Base-by-base conservation (phyloP, 37 sponge, comb jelly and placozoan species). In the Ianthella basta region DNA sequence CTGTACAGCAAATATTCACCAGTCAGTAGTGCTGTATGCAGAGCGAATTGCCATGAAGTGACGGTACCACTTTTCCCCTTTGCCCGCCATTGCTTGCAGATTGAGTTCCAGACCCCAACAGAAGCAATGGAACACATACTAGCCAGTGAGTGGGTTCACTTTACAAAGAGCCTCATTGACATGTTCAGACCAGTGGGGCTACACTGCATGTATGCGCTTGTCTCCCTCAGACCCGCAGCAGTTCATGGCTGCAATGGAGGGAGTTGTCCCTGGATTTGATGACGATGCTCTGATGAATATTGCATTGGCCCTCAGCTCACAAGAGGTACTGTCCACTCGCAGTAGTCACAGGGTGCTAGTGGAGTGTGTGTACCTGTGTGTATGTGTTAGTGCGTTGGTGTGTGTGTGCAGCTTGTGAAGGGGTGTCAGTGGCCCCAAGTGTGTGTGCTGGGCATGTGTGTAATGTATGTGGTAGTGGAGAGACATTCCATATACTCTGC, bases 201-300 rank as follows among this genome's bases (percentile, higher is more conserved):
- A 8, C 12, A 56, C 32, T 27, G 61, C 61, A 4, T 59, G 61
- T 33, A 29, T 5, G 27, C 34, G 13, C 60, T 38, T 23, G 30
- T 20, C 56, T 23, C 56, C 56, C 57, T 35, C 82, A 89, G 90
- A 84, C 33, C 94, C 90, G 19, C 83, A 88, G 30, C 90, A 91
- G 84, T 82, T 60, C 72, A 78, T 91, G 91, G 24, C 87, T 83
- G 87, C 80, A 0, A 84, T 94, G 87, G 61, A 78, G 32, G 88
- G 80, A 10, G 20, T 87, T 12, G 29, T 85, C 0, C 82, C 85
- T 37, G 64, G 41, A 12, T 60, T 82, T 59, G 97, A 96, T 64
- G 95, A 94, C 56, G 97, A 96, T 24, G 85, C 97, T 70, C 91
- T 94, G 88, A 94, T 96, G 95, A 91, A 96, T 55, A 83, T 96